A percentile compares a stretch with the other conserved stretches of the same genome.
These are phyloP conservation scores for Mycteria americana DNA, from an alignment of 2,797 vertebrate genomes.

Conservation along the genomic window DNA sequence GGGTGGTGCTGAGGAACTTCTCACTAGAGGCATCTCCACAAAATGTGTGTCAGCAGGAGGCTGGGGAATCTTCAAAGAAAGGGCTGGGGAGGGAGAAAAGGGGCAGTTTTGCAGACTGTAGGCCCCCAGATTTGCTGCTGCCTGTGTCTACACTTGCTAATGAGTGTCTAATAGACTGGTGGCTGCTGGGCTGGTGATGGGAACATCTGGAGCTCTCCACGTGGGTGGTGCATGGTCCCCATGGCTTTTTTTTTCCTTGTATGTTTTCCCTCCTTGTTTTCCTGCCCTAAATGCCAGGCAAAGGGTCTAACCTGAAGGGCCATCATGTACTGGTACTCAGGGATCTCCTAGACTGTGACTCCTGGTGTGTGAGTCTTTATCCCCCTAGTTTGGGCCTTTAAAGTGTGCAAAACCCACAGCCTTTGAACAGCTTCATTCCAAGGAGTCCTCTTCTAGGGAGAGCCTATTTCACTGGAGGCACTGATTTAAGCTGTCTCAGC, in stretches of 20 bases:
- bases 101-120: not conserved
- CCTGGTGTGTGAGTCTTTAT: not conserved
- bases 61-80: slow-evolving; percentile 30
- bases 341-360: not conserved
- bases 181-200: slow-evolving; percentile 29
- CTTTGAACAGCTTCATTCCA: not conserved
- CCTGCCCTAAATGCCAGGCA: not conserved
- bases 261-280: not conserved
- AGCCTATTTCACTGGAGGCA: not conserved
- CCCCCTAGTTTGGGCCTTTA: not conserved
- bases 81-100: not conserved
- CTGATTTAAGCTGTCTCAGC: not conserved
- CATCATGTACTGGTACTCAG: not conserved
- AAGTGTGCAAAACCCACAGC: not conserved
- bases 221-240: not conserved
- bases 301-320: not conserved
- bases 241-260: not conserved
- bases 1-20: slow-evolving; percentile 62
- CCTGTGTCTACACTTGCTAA: slow-evolving; percentile 26
- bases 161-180: not conserved
- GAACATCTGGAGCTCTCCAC: slow-evolving; percentile 41
- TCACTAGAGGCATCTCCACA: slow-evolving; percentile 41
- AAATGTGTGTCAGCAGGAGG: slow-evolving; percentile 21
- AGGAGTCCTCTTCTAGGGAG: not conserved
- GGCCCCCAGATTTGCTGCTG: not conserved